Evolutionary conservation across 2,888 invertebrate species (phyloP), one percentile per base, ranked within the genome.

Genomic region (Leptothorax acervorum): DNA sequence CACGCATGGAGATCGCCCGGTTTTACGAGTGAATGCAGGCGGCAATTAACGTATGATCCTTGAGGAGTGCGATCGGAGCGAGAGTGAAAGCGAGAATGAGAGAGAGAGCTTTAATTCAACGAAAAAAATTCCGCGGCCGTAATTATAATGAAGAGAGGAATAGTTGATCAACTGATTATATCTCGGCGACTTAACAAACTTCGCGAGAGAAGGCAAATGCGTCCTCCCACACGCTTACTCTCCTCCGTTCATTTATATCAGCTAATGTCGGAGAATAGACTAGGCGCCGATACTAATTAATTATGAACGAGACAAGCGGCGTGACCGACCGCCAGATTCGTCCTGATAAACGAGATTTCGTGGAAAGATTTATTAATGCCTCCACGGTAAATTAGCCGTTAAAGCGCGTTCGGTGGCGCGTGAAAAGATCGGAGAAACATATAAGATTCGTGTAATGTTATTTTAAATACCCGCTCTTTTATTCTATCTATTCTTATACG

Each of bases 1-100:
- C 39, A 18, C 28, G 65, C 83, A 42, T 18, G 63, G 76, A 48
- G 48, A 84, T 87, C 83, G 74, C 51, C 63, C 82, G 55, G 55
- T 76, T 73, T 70, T 45, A 68, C 62, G 60, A 42, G 75, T 60
- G 71, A 79, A 48, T 68, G 83, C 73, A 63, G 28, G 45, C 53
- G 78, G 84, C 86, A 88, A 90, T 90, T 90, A 90, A 85, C 82
- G 84, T 81, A 63, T 55, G 85, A 89, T 84, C 73, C 79, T 71
- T 66, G 62, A 51, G 51, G 51, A 82, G 45, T 35, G 42, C 73
- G 75, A 62, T 78, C 51, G 31, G 39, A 73, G 84, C 45, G 68
- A 57, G 45, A 63, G 57, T 39, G 55, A 66, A 51, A 55, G 53
- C 39, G 71, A 66, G 18, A 53, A 48, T 68, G 60, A 57, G 45